Evolutionary conservation across 2,797 vertebrate species (phyloP), one percentile per base, ranked within the genome.

Genomic region (Mormyrops attenuatus): DNA sequence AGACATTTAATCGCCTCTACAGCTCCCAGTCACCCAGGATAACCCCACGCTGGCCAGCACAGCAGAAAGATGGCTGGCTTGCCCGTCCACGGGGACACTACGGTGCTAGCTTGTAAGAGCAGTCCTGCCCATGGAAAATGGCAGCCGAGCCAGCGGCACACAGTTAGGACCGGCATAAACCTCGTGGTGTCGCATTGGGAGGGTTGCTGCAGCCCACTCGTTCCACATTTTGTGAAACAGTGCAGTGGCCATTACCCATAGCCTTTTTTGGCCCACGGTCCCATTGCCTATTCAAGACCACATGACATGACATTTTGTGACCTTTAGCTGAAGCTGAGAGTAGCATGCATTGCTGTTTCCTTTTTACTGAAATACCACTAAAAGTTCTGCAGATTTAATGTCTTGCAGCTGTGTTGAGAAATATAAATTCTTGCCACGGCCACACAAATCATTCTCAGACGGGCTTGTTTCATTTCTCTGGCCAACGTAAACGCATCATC

Each of bases 351-450:
- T 22, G 17, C 82, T 53, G 89, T 91, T 92, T 91, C 91, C 91
- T 90, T 90, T 90, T 89, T 90, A 89, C 50, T 60, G 88, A 91
- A 91, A 91, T 89, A 90, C 84, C 57, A 85, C 90, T 89, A 80
- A 8, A 84, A 69, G 89, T 90, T 93, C 86, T 85, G 89, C 60
- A 73, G 90, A 88, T 87, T 92, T 93, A 93, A 93, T 92, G 92
- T 91, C 90, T 93, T 93, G 92, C 92, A 93, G 92, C 91, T 92
- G 92, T 90, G 90, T 26, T 44, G 47, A 87, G 90, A 92, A 91
- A 93, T 91, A 90, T 57, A 90, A 92, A 93, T 91, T 91, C 90
- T 91, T 91, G 90, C 85, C 90, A 89, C 88, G 89, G 91, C 91
- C 90, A 63, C 91, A 91, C 89, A 92, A 89, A 92, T 91, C 91